These are phyloP conservation scores for Pongo abelii DNA, from an alignment of 2,113 vertebrate genomes.

Conservation along the genomic window DNA sequence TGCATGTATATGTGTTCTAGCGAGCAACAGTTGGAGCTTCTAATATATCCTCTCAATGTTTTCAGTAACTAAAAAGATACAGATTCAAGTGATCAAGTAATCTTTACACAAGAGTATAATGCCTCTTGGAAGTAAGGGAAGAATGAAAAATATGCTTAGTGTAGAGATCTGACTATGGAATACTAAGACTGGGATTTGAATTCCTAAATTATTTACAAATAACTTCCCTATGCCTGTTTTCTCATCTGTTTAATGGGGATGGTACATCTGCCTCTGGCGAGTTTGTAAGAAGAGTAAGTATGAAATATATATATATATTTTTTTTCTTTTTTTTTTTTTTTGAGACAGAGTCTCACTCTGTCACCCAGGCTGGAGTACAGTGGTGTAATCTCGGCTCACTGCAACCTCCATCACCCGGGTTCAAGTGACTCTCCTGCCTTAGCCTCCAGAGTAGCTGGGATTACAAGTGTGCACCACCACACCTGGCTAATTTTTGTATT, in stretches of 20 bases:
- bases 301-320: not conserved
- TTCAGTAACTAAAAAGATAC: not conserved
- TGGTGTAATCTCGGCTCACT: too few species aligned
- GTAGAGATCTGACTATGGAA: not conserved
- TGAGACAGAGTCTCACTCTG: too few species aligned
- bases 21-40: not conserved
- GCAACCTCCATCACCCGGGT: too few species aligned
- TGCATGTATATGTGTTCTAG: not conserved
- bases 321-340: too few species aligned
- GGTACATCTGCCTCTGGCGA: not conserved
- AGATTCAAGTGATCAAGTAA: not conserved
- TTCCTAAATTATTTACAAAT: not conserved
- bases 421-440: too few species aligned
- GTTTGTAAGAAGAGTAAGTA: not conserved
- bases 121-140: not conserved
- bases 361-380: too few species aligned
- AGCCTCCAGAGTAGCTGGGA: too few species aligned
- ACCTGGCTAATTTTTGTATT: too few species aligned
- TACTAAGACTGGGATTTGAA: not conserved
- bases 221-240: not conserved
- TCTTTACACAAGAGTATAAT: not conserved
- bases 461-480: too few species aligned
- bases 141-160: constrained; percentile 1
- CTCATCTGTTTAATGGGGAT: not conserved
- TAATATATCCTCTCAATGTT: not conserved